phyloP scores from a whole-genome alignment of 2,888 invertebrate genomes.

The Holacanthella duospinosa region DNA sequence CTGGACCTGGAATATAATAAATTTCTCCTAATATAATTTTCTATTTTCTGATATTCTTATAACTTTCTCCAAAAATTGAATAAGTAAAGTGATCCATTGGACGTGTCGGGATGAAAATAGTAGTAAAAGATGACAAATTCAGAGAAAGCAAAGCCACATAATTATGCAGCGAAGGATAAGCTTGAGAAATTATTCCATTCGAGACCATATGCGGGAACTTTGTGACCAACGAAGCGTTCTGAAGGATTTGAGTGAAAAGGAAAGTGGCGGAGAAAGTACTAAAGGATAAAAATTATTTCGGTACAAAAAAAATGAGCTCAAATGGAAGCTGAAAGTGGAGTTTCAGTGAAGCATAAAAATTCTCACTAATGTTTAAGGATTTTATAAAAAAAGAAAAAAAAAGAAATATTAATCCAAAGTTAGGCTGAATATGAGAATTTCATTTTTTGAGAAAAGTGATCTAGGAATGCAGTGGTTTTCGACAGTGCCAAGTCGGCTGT shows the following conservation, averaged over 20 bases:
- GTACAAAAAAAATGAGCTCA: background rate
- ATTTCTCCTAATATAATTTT: background rate
- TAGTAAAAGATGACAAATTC: no score
- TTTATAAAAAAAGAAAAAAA: background rate
- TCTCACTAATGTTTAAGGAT: background rate
- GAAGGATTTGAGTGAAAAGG: background rate
- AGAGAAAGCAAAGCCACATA: background rate
- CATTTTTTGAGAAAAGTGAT: background rate
- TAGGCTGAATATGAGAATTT: background rate
- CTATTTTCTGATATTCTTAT: background rate
- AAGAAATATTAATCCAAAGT: background rate
- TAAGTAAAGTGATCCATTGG: background rate
- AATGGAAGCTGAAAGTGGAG: background rate
- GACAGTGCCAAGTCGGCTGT: background rate
- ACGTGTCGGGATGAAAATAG: no score
- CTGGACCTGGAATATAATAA: conserved; percentile 10
- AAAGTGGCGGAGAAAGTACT: background rate
- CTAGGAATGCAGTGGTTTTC: background rate
- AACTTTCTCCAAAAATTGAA: background rate
- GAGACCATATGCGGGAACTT: background rate
- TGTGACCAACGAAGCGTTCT: background rate
- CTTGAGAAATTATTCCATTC: background rate
- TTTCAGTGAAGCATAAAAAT: background rate
- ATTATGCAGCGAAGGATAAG: background rate
- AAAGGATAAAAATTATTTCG: background rate